These are phyloP conservation scores for Drosophila albomicans DNA, from an alignment of 1,140 invertebrate genomes.

Conservation along the genomic window DNA sequence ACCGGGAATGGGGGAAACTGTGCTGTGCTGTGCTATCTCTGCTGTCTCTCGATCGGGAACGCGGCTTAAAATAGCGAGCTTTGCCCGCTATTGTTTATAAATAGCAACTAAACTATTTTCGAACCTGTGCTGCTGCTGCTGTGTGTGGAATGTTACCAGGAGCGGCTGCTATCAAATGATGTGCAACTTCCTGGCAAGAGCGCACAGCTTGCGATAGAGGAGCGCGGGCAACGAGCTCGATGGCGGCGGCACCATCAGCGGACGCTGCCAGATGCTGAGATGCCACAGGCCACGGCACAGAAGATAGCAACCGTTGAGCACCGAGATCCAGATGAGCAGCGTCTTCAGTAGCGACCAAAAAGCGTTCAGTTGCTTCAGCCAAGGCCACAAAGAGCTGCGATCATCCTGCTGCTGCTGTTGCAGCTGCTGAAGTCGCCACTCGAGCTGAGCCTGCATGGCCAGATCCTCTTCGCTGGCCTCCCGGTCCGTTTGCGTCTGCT, in stretches of 20 bases:
- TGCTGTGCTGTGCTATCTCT: neutral
- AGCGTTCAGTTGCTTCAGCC: neutral
- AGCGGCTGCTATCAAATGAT: constrained; percentile 11
- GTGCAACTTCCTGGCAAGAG: constrained; percentile 8
- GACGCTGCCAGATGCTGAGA: neutral
- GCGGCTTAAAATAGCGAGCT: constrained; percentile 26
- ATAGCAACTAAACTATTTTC: constrained; percentile 31
- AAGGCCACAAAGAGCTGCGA: too few species aligned
- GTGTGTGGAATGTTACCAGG: constrained; percentile 6
- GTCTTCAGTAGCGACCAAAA: constrained; percentile 14
- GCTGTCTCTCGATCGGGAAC: neutral
- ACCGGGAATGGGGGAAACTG: too few species aligned
- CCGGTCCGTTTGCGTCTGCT: neutral
- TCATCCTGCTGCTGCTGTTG: neutral
- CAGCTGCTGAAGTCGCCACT: neutral
- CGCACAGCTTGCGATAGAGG: constrained; percentile 10
- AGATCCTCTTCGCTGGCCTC: neutral
- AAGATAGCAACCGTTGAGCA: constrained; percentile 23
- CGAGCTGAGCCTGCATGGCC: neutral
- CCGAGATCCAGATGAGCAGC: constrained; percentile 21
- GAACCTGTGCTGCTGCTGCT: constrained; percentile 1
- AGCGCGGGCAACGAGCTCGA: neutral
- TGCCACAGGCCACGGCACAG: neutral
- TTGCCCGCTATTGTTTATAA: constrained; percentile 23
- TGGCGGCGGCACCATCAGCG: neutral